Evolutionary conservation across 2,797 vertebrate genomes (phyloP), one percentile per base, ranked within the genome.

Genomic region (Micropoecilia bifurca): DNA sequence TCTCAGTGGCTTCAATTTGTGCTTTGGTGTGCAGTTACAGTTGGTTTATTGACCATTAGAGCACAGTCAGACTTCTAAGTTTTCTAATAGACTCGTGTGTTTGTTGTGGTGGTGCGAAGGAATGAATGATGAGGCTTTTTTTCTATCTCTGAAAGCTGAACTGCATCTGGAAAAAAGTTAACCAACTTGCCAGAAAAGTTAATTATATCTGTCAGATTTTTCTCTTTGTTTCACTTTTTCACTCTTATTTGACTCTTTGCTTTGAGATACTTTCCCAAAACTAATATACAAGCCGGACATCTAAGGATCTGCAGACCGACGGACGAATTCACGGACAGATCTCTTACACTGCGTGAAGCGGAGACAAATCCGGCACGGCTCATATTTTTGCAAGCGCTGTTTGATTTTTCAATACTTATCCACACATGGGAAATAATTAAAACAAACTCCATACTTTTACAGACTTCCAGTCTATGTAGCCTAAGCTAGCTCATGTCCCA

Each of bases 1-100:
- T 86, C 90, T 86, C 79, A 81, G 80, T 74, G 88, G 83, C 85
- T 89, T 91, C 84, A 90, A 92, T 85, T 91, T 91, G 85, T 73
- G 79, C 83, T 93, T 89, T 85, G 81, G 89, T 79, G 33, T 86
- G 81, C 82, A 85, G 87, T 85, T 87, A 89, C 79, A 90, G 89
- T 90, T 83, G 88, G 89, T 86, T 87, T 82, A 79, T 87, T 82
- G 46, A 41, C 80, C 83, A 92, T 93, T 85, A 94, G 91, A 92
- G 92, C 45, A 16, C 50, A 74, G 43, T 75, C 66, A 83, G 88
- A 87, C 77, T 74, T 90, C 77, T 30, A 59, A 86, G 83, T 87
- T 85, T 68, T 74, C 83, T 88, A 89, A 89, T 77, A 85, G 63
- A 85, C 57, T 87, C 75, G 25, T 90, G 71, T 89, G 75, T 87